Base-by-base conservation (phyloP, 2,888 invertebrate species). In the Patella pellucida region DNA sequence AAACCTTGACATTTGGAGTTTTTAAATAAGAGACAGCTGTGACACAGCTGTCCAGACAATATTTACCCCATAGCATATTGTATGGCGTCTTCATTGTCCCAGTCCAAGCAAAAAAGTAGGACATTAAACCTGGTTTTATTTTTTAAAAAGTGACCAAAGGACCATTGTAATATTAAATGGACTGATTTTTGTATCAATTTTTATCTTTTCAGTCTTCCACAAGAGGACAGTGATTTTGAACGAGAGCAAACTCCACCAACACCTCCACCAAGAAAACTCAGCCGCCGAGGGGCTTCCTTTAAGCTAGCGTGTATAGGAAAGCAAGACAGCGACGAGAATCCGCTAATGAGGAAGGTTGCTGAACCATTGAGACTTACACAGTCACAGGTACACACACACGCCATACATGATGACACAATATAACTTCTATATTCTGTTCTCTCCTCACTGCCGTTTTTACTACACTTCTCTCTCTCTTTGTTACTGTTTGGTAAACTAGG, bases 331-430 rank as follows among this genome's bases (percentile, higher is more conserved):
- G 89, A 91, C 81, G 90, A 91, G 81, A 90, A 93, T 92, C 89
- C 94, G 92, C 87, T 91, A 73, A 89, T 91, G 88, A 82, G 83
- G 77, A 87, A 88, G 81, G 93, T 94, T 83, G 94, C 94, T 79
- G 94, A 94, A 88, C 94, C 94, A 77, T 92, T 95, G 82, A 94
- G 94, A 89, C 92, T 94, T 85, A 94, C 94, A 82, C 94, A 94
- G 91, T 93, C 86, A 51, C 90, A 90, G 89, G 90, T 90, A 41
- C 41, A 41, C 41, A 41, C 41, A 41, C 41, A 41, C 41, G 41
- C 41, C 41, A 41, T 41, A 41, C 41, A 41, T 41, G 41, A 41
- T 41, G 41, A 41, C 41, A 41, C 41, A 41, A 41, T 41, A 41
- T 41, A 41, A 41, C 41, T 41, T 41, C 41, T 41, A 4, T 41